Conservation (phyloP, 2,888 invertebrate genomes). For the Capitulum mitella region DNA sequence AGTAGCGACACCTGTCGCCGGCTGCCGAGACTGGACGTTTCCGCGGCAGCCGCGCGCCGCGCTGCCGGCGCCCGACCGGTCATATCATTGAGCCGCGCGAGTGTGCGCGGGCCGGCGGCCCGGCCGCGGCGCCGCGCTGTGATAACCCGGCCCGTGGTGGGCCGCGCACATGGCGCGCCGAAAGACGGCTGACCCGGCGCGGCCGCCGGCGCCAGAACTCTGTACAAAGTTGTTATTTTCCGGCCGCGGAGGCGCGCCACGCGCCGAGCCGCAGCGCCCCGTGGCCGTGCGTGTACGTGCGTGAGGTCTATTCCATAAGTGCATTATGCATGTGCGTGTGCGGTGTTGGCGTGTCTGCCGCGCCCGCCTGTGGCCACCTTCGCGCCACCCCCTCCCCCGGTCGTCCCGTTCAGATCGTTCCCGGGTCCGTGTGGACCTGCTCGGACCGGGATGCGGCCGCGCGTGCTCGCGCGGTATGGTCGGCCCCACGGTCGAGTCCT, state of each 20-base stretch:
- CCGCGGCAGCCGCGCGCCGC: background rate
- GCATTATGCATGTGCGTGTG: background rate
- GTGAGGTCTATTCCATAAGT: constrained; percentile 7
- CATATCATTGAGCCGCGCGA: background rate
- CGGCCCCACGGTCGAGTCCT: background rate
- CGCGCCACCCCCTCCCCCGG: background rate
- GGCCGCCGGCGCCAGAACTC: background rate
- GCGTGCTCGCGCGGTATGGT: background rate
- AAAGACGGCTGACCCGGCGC: background rate
- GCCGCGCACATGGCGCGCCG: background rate
- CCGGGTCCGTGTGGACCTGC: background rate
- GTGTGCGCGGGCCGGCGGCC: background rate
- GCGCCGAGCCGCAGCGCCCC: background rate
- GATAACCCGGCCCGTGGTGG: background rate
- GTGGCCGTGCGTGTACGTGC: background rate
- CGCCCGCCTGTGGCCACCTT: too few relatives aligned
- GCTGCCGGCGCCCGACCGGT: background rate
- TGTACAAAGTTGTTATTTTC: constrained; percentile 5
- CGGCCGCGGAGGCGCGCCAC: background rate
- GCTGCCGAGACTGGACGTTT: background rate
- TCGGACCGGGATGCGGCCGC: background rate
- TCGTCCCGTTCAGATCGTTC: background rate
- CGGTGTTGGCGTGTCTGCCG: too few relatives aligned
- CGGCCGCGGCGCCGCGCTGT: background rate
- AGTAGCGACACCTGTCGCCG: background rate